A percentile compares a stretch with the other conserved stretches of the same genome.
Conservation (phyloP, 2,888 invertebrate genomes). For the Chromoteleia sp. region DNA sequence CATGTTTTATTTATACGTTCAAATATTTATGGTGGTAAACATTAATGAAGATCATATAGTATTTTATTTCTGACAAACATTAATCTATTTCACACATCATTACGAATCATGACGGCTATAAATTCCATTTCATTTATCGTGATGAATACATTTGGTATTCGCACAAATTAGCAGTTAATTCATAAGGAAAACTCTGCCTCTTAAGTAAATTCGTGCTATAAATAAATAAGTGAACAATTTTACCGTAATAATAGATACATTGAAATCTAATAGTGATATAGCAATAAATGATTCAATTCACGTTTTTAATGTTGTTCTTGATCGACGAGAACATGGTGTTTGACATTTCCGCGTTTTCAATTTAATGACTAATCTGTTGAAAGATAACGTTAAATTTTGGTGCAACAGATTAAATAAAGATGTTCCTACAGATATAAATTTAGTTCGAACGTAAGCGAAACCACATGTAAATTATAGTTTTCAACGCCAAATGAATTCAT, state of each 20-base stretch:
- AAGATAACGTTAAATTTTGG: constrained; percentile 39
- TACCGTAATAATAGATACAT: constrained; percentile 34
- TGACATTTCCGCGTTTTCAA: constrained; percentile 40
- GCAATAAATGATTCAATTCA: constrained; percentile 39
- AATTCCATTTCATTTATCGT: constrained; percentile 53
- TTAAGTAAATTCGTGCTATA: constrained; percentile 4
- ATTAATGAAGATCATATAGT: constrained; percentile 45
- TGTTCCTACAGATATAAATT: constrained; percentile 40
- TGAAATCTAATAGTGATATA: neutral
- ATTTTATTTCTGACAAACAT: constrained; percentile 56
- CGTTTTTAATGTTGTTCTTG: constrained; percentile 28
- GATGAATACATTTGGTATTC: constrained; percentile 59
- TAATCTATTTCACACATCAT: constrained; percentile 62
- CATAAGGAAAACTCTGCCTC: constrained; percentile 20
- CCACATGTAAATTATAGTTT: constrained; percentile 40
- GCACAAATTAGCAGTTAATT: constrained; percentile 49
- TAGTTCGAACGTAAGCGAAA: constrained; percentile 32
- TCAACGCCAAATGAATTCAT: constrained; percentile 41
- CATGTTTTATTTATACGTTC: constrained; percentile 17
- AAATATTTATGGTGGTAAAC: constrained; percentile 29
- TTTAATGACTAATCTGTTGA: constrained; percentile 41
- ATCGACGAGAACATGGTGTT: constrained; percentile 6
- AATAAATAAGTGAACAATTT: constrained; percentile 12
- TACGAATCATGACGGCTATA: constrained; percentile 55
- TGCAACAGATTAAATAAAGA: constrained; percentile 45